Percentiles rank a stretch among this genome's conserved stretches.
These are phyloP conservation scores for Drosophila takahashii DNA, from an alignment of 1,140 invertebrate species.

Conservation along the genomic window DNA sequence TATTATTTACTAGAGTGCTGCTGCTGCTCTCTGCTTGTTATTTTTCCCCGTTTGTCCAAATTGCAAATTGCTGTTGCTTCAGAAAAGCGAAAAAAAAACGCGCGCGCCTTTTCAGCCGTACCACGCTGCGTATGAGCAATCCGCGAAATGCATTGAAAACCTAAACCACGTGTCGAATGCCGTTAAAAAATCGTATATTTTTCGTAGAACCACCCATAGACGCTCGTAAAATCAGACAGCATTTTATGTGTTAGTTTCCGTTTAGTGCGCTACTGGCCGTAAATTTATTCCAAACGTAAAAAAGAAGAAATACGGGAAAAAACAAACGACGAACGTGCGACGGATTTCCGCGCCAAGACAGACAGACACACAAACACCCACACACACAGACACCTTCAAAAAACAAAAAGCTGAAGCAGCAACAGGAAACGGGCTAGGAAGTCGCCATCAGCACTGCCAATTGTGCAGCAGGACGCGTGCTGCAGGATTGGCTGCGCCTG, in stretches of 20 bases:
- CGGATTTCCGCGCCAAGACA: constrained; percentile 73
- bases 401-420: constrained; percentile 25
- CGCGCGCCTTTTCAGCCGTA: constrained; percentile 44
- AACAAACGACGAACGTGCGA: constrained; percentile 54
- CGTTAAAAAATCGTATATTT: constrained; percentile 25
- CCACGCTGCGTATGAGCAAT: constrained; percentile 74
- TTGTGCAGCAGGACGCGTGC: constrained; percentile 72
- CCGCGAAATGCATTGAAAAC: constrained; percentile 30
- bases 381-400: constrained; percentile 20
- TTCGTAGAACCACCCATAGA: constrained; percentile 23
- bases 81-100: constrained; percentile 34
- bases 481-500: constrained; percentile 61
- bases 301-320: constrained; percentile 16
- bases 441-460: constrained; percentile 63
- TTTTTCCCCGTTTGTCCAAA: constrained; percentile 37
- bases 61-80: constrained; percentile 58
- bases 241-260: constrained; percentile 70
- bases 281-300: constrained; percentile 56
- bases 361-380: constrained; percentile 37
- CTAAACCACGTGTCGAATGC: constrained; percentile 55
- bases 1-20: constrained; percentile 23
- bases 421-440: constrained; percentile 65
- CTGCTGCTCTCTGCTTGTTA: constrained; percentile 30
- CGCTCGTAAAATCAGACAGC: constrained; percentile 45
- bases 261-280: constrained; percentile 57